phyloP scores from a whole-genome alignment of 2,797 vertebrate species.

The Lepidocolaptes lacrymiger region DNA sequence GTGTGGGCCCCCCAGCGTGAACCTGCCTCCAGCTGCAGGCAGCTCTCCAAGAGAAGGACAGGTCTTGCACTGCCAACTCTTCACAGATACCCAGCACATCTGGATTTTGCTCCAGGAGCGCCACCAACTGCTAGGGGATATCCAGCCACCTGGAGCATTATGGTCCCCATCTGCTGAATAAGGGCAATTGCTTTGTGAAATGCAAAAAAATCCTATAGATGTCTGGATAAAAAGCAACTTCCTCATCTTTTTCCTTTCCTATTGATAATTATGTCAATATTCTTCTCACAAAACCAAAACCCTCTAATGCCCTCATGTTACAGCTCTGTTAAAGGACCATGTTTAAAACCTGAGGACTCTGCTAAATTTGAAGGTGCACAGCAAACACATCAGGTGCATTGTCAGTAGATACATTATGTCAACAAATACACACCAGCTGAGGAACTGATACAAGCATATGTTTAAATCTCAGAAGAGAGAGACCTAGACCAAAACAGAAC shows the following conservation, averaged over 20 bases:
- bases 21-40: not conserved
- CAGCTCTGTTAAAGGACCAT: not conserved
- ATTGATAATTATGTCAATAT: not conserved
- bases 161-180: not conserved
- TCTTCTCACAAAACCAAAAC: not conserved
- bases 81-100: not conserved
- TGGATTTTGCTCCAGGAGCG: not conserved
- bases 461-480: conserved; percentile 58
- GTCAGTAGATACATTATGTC: not conserved
- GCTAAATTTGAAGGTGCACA: not conserved
- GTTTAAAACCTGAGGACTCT: not conserved
- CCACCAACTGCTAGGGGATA: not conserved
- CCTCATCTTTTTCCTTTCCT: not conserved
- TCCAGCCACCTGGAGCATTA: not conserved
- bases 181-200: not conserved
- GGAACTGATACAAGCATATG: conserved; percentile 22
- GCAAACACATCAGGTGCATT: not conserved
- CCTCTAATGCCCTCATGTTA: not conserved
- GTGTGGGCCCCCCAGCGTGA: accelerated
- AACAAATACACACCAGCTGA: conserved; percentile 43
- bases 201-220: not conserved
- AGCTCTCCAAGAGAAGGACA: not conserved
- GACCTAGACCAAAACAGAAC: conserved; percentile 61
- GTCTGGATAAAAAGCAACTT: not conserved
- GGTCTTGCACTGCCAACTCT: not conserved